Conservation (phyloP, 2,113 vertebrate species). For the Origma solitaria region DNA sequence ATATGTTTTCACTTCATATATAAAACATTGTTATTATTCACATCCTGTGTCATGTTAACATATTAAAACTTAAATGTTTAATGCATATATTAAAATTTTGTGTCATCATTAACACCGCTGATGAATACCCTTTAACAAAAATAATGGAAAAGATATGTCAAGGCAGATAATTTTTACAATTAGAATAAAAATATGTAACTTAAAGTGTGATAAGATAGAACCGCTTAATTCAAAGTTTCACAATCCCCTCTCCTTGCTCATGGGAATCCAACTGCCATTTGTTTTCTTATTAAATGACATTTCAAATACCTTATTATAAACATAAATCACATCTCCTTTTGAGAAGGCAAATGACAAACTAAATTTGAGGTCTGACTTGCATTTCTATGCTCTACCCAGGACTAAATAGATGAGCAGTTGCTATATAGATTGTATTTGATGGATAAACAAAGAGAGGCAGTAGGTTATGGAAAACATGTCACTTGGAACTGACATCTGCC, state of each 20-base stretch:
- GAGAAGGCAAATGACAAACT: conserved; percentile 71
- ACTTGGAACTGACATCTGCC: conserved; percentile 71
- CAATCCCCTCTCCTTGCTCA: conserved; percentile 3
- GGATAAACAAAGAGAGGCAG: conserved; percentile 69
- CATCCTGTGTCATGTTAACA: conserved; percentile 77
- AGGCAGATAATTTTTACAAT: conserved; percentile 79
- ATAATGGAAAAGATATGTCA: conserved; percentile 71
- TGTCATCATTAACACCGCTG: conserved; percentile 78
- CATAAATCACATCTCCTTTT: conserved; percentile 77
- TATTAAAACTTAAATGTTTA: conserved; percentile 86
- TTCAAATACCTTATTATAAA: conserved; percentile 77
- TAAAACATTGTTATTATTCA: conserved; percentile 86
- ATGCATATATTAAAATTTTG: conserved; percentile 82
- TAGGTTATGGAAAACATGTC: conserved; percentile 59
- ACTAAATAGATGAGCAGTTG: conserved; percentile 68
- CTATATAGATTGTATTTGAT: conserved; percentile 70
- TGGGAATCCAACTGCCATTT: conserved; percentile 67
- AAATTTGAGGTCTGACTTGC: conserved; percentile 70
- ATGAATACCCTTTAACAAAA: conserved; percentile 76
- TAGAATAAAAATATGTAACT: conserved; percentile 74
- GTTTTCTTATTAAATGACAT: conserved; percentile 78
- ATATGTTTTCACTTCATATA: conserved; percentile 84
- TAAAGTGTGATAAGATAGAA: conserved; percentile 69
- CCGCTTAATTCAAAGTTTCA: conserved; percentile 64
- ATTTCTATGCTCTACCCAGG: conserved; percentile 48